Evolutionary conservation across 2,113 vertebrate genomes (phyloP).

Genomic region (Macquaria australasica): DNA sequence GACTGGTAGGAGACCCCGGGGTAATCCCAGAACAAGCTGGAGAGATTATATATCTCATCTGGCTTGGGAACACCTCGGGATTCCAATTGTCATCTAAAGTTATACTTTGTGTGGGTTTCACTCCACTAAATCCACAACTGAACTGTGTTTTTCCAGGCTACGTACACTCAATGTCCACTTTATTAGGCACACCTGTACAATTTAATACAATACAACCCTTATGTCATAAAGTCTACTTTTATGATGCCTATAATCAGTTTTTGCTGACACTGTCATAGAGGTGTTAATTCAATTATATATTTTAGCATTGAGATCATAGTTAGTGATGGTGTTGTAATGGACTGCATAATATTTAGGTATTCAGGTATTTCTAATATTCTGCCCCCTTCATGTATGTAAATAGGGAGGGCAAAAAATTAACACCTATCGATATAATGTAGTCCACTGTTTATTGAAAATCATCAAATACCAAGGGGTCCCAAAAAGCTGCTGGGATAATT

Average conservation of each 20-base stretch:
- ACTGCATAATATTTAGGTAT: not conserved
- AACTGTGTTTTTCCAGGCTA: not conserved
- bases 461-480: not conserved
- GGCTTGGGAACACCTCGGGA: too few relatives aligned
- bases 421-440: not conserved
- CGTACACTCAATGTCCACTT: too few relatives aligned
- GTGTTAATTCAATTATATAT: not conserved
- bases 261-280: not conserved
- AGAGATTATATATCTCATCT: too few relatives aligned
- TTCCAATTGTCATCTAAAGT: not conserved
- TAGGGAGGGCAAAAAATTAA: not conserved
- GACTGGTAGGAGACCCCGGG: too few relatives aligned
- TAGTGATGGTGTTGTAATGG: not conserved
- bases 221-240: not conserved
- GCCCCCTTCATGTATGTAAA: not conserved
- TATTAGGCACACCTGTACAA: not conserved
- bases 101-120: not conserved
- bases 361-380: not conserved
- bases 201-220: not conserved
- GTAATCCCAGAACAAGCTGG: too few relatives aligned
- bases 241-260: not conserved
- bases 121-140: not conserved
- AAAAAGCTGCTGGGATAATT: constrained; percentile 33
- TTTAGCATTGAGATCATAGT: too few relatives aligned
- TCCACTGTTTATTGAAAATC: constrained; percentile 1